Conservation (phyloP, 1,140 invertebrate genomes). For the Trinorchestia longiramus region DNA sequence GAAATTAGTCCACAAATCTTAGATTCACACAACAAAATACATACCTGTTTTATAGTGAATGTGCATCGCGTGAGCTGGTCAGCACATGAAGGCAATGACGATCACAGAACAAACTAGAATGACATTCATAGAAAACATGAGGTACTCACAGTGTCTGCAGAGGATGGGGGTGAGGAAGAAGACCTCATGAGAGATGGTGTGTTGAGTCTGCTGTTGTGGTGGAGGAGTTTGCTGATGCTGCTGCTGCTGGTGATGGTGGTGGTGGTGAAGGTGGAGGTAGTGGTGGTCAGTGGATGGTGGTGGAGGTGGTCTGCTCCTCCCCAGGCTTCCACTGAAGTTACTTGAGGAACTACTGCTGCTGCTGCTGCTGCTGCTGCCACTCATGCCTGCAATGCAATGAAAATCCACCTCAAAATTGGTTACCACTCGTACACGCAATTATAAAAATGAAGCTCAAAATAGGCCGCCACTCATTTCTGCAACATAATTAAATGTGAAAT, state of each 20-base stretch:
- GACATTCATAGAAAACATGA: background rate
- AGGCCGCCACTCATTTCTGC: background rate
- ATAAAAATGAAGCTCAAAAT: background rate
- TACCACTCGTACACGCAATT: background rate
- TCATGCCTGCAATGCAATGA: background rate
- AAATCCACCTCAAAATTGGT: background rate
- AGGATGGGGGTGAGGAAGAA: slow-evolving; percentile 39
- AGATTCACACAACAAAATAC: background rate
- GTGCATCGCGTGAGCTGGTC: too few relatives aligned
- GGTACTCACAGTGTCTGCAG: slow-evolving; percentile 50
- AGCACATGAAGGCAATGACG: background rate
- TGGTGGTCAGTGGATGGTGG: background rate
- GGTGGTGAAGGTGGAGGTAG: background rate
- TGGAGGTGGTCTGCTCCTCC: slow-evolving; percentile 5
- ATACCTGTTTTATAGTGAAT: background rate
- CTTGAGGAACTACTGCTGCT: background rate
- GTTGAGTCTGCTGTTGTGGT: slow-evolving; percentile 6
- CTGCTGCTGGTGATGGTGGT: slow-evolving; percentile 21
- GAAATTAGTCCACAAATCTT: background rate
- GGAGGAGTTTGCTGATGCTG: background rate
- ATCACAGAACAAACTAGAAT: background rate
- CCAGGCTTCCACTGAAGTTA: slow-evolving; percentile 5
- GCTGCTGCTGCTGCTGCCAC: background rate
- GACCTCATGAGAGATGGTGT: slow-evolving; percentile 30
- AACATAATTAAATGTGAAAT: background rate